Evolutionary conservation across 2,113 vertebrate species (phyloP).

Genomic region (Myrmecobius fasciatus): DNA sequence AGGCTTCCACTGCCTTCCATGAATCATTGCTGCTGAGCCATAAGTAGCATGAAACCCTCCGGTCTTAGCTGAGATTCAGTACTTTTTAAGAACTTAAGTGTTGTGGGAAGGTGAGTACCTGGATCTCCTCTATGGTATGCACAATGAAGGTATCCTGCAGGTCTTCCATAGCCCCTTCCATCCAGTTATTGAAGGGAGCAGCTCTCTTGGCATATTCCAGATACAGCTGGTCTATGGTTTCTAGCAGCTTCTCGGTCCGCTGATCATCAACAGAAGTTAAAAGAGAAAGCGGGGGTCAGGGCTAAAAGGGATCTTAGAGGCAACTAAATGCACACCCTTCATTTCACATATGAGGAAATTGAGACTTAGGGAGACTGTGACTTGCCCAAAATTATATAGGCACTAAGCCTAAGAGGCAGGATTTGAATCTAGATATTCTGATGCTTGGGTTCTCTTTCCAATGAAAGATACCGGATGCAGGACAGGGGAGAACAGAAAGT

Average conservation of each 20-base stretch:
- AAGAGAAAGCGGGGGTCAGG: neutral
- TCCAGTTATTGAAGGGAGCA: conserved; percentile 99
- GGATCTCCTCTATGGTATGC: conserved; percentile 98
- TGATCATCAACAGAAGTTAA: conserved; percentile 70
- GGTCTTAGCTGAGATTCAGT: neutral
- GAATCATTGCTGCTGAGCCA: neutral
- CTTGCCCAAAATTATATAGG: neutral
- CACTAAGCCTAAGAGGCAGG: neutral
- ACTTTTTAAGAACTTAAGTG: neutral
- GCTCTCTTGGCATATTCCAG: conserved; percentile 98
- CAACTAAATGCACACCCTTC: neutral
- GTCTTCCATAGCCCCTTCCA: conserved; percentile 99
- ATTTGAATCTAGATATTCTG: neutral
- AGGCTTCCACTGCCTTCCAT: neutral
- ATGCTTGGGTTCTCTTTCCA: neutral
- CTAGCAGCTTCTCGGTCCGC: conserved; percentile 97
- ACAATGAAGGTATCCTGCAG: conserved; percentile 99
- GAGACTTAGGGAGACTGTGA: neutral
- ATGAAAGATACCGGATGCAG: neutral
- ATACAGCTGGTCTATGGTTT: conserved; percentile 98
- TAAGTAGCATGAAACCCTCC: neutral
- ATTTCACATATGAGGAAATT: neutral
- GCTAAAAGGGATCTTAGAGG: neutral
- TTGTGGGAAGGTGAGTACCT: conserved; percentile 82
- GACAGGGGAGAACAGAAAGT: neutral